Evolutionary conservation across 2,888 invertebrate genomes (phyloP), one percentile per base, ranked within the genome.

Genomic region (Xanthorhoe spadicearia): DNA sequence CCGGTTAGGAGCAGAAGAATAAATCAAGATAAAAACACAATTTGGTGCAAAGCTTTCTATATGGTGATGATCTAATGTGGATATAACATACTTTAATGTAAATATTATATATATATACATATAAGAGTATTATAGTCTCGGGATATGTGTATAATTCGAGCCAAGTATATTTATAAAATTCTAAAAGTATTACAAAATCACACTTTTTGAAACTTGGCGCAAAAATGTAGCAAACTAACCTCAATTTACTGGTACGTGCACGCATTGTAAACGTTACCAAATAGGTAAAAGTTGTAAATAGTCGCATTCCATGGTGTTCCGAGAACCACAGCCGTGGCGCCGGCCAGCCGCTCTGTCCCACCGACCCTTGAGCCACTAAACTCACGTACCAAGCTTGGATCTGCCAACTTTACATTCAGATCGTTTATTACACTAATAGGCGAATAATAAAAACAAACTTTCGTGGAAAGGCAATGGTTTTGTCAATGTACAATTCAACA

Each of bases 281-380:
- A 89, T 91, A 91, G 90, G 91, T 89, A 90, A 92, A 90, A 88
- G 88, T 90, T 89, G 88, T 90, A 90, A 92, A 91, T 88, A 90
- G 89, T 87, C 86, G 86, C 90, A 90, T 89, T 88, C 90, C 89
- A 77, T 77, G 75, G 85, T 81, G 85, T 91, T 92, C 90, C 87
- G 79, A 85, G 89, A 89, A 92, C 79, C 77, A 82, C 81, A 75
- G 79, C 77, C 74, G 77, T 84, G 89, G 89, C 89, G 89, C 90
- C 88, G 85, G 75, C 75, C 78, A 76, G 79, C 73, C 77, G 75
- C 71, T 68, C 63, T 50, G 71, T 72, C 60, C 64, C 61, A 54
- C 17, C 64, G 74, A 60, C 68, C 70, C 65, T 72, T 68, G 78
- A 82, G 73, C 77, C 77, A 82, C 76, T 75, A 84, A 83, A 73